Conservation (phyloP, 2,113 vertebrate genomes). For the Andinoacara biseriatus region DNA sequence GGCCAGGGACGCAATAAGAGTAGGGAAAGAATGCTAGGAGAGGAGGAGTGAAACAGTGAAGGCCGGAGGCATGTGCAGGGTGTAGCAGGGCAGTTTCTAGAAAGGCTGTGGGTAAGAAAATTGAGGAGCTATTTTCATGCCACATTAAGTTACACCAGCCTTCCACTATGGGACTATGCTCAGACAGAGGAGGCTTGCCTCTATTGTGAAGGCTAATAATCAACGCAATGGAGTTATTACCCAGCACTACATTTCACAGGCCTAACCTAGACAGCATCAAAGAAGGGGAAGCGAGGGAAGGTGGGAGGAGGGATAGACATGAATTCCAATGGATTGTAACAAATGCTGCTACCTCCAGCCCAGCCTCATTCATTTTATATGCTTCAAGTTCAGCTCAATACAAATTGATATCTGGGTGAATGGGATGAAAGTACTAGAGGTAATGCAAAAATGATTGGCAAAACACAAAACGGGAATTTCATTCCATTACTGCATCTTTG, state of each 20-base stretch:
- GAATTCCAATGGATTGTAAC: conserved; percentile 59
- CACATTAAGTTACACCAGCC: conserved; percentile 73
- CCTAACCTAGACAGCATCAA: conserved; percentile 55
- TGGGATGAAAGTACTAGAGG: conserved; percentile 39
- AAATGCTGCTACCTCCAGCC: conserved; percentile 42
- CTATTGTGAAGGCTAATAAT: conserved; percentile 72
- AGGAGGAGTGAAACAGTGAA: conserved; percentile 59
- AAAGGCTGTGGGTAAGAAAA: conserved; percentile 61
- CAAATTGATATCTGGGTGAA: conserved; percentile 38
- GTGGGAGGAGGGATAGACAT: conserved; percentile 19
- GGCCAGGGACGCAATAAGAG: conserved; percentile 16
- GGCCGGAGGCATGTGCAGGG: conserved; percentile 57
- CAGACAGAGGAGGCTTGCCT: conserved; percentile 45
- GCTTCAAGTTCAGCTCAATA: conserved; percentile 30
- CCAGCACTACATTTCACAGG: conserved; percentile 59
- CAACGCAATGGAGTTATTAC: conserved; percentile 71
- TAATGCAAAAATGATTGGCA: conserved; percentile 2
- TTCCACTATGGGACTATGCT: conserved; percentile 50
- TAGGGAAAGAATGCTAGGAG: conserved; percentile 25
- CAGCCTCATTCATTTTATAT: conserved; percentile 52
- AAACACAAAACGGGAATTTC: conserved; percentile 28
- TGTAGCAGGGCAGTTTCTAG: conserved; percentile 56
- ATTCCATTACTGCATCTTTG: conserved; percentile 30
- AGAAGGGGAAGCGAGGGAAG: conserved; percentile 9
- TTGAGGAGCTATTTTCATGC: conserved; percentile 76